phyloP scores from a whole-genome alignment of 2,888 invertebrate species.

The Rapana venosa region DNA sequence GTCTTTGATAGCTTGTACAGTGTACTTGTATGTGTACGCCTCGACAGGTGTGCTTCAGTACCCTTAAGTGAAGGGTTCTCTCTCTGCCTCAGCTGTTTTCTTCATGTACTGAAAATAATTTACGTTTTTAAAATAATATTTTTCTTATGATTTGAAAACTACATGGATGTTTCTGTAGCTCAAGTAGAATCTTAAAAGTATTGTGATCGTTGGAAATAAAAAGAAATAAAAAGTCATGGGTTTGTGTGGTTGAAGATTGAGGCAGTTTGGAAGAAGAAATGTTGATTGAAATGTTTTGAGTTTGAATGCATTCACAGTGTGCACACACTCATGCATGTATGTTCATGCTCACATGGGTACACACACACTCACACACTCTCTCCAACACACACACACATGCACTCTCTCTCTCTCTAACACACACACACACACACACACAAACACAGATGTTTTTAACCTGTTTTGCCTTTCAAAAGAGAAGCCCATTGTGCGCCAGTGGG shows the following conservation, averaged over 20 bases:
- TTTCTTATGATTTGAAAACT: constrained; percentile 25
- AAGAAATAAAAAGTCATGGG: neutral
- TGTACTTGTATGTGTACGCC: neutral
- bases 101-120: constrained; percentile 22
- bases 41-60: neutral
- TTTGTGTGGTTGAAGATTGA: neutral
- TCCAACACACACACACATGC: no score
- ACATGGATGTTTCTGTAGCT: constrained; percentile 33
- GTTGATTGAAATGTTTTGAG: no score
- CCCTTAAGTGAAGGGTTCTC: neutral
- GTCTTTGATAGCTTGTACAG: neutral
- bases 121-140: constrained; percentile 14
- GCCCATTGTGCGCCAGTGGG: no score
- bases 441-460: no score
- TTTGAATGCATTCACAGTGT: neutral
- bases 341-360: neutral
- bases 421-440: no score
- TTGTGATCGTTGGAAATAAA: constrained; percentile 38
- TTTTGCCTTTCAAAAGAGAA: no score
- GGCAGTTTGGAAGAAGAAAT: neutral
- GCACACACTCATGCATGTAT: neutral
- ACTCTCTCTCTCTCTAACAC: no score
- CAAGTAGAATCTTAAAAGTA: constrained; percentile 36
- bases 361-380: neutral
- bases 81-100: constrained; percentile 25